A percentile compares a stretch with the other conserved stretches of the same genome.
phyloP scores from a whole-genome alignment of 2,113 vertebrate species.

The Coryphaenoides rupestris region DNA sequence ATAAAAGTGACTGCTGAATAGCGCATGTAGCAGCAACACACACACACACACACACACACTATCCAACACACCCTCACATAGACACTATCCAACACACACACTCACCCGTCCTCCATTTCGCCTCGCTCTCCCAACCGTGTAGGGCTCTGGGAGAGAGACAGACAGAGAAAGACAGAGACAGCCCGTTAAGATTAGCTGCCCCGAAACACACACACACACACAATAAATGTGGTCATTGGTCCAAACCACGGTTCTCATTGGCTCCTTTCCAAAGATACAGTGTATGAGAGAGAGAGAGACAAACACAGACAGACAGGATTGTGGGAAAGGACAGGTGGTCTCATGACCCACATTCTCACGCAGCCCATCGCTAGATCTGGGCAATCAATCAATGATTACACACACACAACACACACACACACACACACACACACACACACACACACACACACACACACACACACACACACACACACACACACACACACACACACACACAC shows the following conservation, averaged over 20 bases:
- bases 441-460: conserved; percentile 13
- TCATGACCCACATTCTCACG: conserved; percentile 4
- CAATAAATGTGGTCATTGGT: too few species aligned
- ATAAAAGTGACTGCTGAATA: background rate
- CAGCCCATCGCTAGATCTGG: conserved; percentile 6
- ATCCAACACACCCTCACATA: too few species aligned
- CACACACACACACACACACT: too few species aligned
- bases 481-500: conserved; percentile 12
- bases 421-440: background rate
- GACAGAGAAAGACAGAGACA: background rate
- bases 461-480: background rate
- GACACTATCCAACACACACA: too few species aligned
- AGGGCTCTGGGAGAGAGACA: conserved; percentile 50
- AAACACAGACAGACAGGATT: background rate
- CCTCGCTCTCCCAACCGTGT: conserved; percentile 46
- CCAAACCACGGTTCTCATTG: too few species aligned
- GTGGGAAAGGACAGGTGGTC: conserved; percentile 13
- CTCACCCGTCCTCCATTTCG: conserved; percentile 58
- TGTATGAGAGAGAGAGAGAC: conserved; percentile 12
- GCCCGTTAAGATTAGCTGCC: too few species aligned
- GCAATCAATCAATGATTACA: conserved; percentile 34
- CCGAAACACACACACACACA: too few species aligned
- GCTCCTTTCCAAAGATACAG: too few species aligned
- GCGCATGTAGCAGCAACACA: too few species aligned
- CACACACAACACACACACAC: background rate